phyloP scores from a whole-genome alignment of 1,140 invertebrate species.

The Holotrichia oblita region DNA sequence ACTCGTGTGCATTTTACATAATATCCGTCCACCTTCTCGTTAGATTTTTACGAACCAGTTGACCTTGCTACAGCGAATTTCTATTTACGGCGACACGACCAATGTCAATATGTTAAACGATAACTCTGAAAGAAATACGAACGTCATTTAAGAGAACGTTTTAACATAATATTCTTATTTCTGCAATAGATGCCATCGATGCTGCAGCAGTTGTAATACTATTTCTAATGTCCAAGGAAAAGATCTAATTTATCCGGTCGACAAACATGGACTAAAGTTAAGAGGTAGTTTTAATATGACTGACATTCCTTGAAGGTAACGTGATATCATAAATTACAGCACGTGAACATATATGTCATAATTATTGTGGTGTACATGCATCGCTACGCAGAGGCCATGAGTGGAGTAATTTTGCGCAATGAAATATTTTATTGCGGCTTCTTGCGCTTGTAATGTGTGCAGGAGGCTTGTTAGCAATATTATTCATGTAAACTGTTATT shows the following conservation, averaged over 20 bases:
- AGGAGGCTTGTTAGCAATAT: not conserved
- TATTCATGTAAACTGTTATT: constrained; percentile 8
- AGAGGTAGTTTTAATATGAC: constrained; percentile 12
- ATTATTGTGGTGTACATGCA: constrained; percentile 31
- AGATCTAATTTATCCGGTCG: constrained; percentile 7
- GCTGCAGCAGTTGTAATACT: not conserved
- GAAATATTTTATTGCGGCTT: constrained; percentile 35
- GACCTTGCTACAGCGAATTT: constrained; percentile 16
- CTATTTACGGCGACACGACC: constrained; percentile 14
- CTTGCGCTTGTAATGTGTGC: not conserved
- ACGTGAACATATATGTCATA: constrained; percentile 34
- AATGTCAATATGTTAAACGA: constrained; percentile 25
- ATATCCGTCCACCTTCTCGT: not conserved
- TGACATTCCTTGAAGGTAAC: constrained; percentile 22
- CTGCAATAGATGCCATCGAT: not conserved
- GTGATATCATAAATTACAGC: constrained; percentile 17
- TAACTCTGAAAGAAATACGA: not conserved
- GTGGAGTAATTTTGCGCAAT: constrained; percentile 25
- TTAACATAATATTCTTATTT: not conserved
- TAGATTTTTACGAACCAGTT: constrained; percentile 26
- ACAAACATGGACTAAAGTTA: not conserved
- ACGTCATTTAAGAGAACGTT: not conserved
- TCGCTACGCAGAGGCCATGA: not conserved
- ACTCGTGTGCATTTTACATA: constrained; percentile 30
- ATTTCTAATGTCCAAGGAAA: not conserved